phyloP scores from a whole-genome alignment of 2,797 vertebrate genomes.

The Pempheris klunzingeri region DNA sequence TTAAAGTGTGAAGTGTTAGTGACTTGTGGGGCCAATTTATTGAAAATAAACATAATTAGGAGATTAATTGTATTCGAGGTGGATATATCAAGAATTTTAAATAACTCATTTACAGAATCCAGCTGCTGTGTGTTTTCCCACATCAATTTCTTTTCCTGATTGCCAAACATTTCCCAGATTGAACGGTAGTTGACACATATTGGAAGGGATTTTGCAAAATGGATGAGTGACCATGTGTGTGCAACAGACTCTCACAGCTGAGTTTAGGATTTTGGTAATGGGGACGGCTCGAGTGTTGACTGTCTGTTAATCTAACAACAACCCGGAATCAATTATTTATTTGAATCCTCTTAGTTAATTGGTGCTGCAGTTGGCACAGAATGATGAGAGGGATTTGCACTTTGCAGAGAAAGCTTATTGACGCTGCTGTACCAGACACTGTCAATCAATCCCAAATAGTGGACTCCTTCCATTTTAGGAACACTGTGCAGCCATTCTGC shows the following conservation, averaged over 20 bases:
- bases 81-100: not conserved
- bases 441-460: constrained; percentile 24
- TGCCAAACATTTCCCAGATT: too few relatives aligned
- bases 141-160: not conserved
- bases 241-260: not conserved
- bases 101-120: not conserved
- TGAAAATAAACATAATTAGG: not conserved
- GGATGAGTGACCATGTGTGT: not conserved
- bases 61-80: not conserved
- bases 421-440: not conserved
- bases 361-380: constrained; percentile 12
- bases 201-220: not conserved
- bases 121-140: not conserved
- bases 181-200: not conserved
- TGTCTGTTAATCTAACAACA: constrained; percentile 42
- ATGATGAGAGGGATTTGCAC: constrained; percentile 33
- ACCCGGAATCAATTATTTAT: constrained; percentile 52
- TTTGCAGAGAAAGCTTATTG: constrained; percentile 32
- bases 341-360: constrained; percentile 29
- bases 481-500: too few relatives aligned
- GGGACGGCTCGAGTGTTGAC: constrained; percentile 1
- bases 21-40: too few relatives aligned
- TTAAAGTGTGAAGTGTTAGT: too few relatives aligned
- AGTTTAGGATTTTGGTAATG: constrained; percentile 10
- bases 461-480: constrained; percentile 21